Base-by-base conservation (phyloP, 2,113 vertebrate species). In the Polyodon spathula region DNA sequence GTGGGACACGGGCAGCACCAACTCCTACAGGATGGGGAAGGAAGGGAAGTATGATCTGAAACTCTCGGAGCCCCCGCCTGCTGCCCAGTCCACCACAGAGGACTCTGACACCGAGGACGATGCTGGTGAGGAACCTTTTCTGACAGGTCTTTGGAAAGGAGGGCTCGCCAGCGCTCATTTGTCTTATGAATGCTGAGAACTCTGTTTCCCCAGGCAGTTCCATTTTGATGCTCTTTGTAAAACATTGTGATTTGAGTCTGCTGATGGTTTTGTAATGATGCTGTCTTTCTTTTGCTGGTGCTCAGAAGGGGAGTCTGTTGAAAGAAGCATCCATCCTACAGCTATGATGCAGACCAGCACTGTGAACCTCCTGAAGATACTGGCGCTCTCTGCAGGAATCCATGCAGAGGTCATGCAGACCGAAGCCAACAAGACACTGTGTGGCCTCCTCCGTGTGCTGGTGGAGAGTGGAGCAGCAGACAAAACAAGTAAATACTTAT, bases 11-110 rank as follows among this genome's bases (percentile, higher is more conserved):
- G 91, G 94, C 76, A 99, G 95, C 73, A 98, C 96, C 62, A 99
- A 99, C 81, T 99, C 96, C 2, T 99, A 99, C 77, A 79, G 96
- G 59, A 99, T 99, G 96, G 96, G 96, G 17, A 99, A 99, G 70
- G 96, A 99, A 64, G 95, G 96, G 38, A 99, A 99, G 71, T 99
- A 97, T 0, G 96, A 99, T 73, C 89, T 99, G 37, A 97, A 97
- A 72, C 70, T 99, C 65, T 92, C 92, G 1, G 96, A 99, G 61
- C 88, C 92, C 0, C 94, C 92, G 0, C 84, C 89, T 0, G 73
- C 92, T 44, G 65, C 88, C 0, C 94, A 94, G 63, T 90, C 94
- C 5, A 59, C 89, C 2, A 74, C 88, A 1, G 96, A 97, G 44
- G 94, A 99, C 74, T 97, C 94, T 0, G 96, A 99, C 68, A 97